Evolutionary conservation across 2,113 vertebrate species (phyloP).

Genomic region (Patagioenas fasciata): DNA sequence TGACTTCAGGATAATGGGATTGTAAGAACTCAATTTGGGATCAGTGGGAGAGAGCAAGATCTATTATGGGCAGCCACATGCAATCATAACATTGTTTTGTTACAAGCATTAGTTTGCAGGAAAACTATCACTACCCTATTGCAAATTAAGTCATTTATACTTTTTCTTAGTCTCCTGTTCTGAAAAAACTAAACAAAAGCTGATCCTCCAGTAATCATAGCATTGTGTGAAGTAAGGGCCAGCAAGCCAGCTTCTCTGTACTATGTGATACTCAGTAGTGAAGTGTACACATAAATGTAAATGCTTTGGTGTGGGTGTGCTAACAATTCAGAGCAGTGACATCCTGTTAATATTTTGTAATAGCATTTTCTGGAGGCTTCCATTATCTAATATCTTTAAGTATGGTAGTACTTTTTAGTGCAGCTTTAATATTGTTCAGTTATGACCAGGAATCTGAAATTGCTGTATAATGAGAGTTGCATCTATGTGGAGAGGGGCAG

Average conservation of each 20-base stretch:
- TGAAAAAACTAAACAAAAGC: not conserved
- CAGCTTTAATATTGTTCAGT: not conserved
- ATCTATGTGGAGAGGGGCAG: not conserved
- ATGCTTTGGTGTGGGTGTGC: not conserved
- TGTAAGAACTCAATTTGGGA: not conserved
- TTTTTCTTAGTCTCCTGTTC: not conserved
- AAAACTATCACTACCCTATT: not conserved
- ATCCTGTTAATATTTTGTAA: not conserved
- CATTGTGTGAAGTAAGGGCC: not conserved
- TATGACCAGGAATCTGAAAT: not conserved
- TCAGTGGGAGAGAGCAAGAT: not conserved
- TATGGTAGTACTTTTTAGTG: not conserved
- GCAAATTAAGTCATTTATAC: not conserved
- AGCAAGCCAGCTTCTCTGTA: not conserved
- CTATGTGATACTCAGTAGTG: not conserved
- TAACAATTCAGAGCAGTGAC: not conserved
- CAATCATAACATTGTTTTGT: not conserved
- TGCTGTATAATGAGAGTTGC: not conserved
- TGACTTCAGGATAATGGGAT: not conserved
- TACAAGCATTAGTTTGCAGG: not conserved
- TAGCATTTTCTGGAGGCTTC: not conserved
- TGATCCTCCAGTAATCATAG: not conserved
- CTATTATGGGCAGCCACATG: not conserved
- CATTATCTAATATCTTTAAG: not conserved
- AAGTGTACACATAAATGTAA: not conserved